Evolutionary conservation across 2,797 vertebrate species (phyloP).

Genomic region (Sebastes kiyomatsui): DNA sequence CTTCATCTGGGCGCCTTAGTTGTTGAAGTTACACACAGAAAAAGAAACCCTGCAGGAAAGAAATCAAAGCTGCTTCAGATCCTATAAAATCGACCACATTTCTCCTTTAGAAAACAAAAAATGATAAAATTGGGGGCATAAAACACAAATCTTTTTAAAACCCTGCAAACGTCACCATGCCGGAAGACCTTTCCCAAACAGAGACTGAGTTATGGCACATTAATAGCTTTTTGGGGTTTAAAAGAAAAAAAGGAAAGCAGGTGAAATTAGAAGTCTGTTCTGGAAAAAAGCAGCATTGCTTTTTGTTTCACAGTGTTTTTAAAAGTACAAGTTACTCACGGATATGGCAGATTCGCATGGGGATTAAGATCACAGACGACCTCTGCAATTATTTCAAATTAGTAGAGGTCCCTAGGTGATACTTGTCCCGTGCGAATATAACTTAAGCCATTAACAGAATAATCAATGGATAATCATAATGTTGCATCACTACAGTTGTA

Average conservation of each 20-base stretch:
- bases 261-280: not conserved
- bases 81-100: not conserved
- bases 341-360: not conserved
- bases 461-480: no score
- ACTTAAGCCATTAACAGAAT: no score
- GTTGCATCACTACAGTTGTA: no score
- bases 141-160: slow-evolving; percentile 14
- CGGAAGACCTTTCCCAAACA: slow-evolving; percentile 2
- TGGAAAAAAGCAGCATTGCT: not conserved
- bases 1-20: slow-evolving; percentile 20
- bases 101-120: not conserved
- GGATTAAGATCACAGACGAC: not conserved
- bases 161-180: not conserved
- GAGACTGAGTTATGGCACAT: slow-evolving; percentile 6
- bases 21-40: not conserved
- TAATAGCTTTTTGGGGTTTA: not conserved
- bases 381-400: not conserved
- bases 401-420: not conserved
- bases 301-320: not conserved
- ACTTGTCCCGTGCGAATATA: not conserved
- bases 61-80: slow-evolving; percentile 19
- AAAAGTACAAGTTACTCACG: not conserved
- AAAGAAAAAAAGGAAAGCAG: not conserved
- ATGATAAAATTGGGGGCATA: not conserved
- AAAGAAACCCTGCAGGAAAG: slow-evolving; percentile 5